Evolutionary conservation across 2,888 invertebrate genomes (phyloP).

Genomic region (Dusona sp.): DNA sequence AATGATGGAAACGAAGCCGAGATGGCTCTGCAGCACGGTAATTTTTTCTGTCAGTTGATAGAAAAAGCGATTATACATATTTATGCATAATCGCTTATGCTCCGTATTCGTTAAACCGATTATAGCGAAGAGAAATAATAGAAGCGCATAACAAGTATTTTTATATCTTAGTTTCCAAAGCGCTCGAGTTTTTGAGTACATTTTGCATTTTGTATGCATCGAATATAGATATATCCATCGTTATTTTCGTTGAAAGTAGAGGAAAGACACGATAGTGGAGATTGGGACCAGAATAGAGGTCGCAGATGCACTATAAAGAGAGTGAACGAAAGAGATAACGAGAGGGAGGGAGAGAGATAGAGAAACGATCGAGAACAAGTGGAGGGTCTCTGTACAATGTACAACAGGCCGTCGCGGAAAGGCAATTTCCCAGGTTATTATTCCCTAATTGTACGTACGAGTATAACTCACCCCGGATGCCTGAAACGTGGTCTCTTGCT

Average conservation of each 20-base stretch:
- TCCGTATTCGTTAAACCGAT: not conserved
- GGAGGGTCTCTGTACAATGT: constrained; percentile 33
- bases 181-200: not conserved
- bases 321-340: constrained; percentile 16
- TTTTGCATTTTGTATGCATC: not conserved
- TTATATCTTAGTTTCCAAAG: constrained; percentile 22
- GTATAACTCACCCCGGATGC: constrained; percentile 65
- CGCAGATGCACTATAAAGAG: constrained; percentile 29
- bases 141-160: not conserved
- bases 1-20: not conserved
- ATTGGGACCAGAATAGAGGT: constrained; percentile 27
- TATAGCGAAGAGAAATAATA: not conserved
- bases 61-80: too few relatives aligned
- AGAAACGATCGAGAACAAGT: constrained; percentile 21
- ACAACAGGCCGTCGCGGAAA: constrained; percentile 57
- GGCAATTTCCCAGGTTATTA: constrained; percentile 69
- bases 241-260: constrained; percentile 45
- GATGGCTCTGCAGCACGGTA: not conserved
- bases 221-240: constrained; percentile 17
- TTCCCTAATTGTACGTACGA: constrained; percentile 68
- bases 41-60: not conserved
- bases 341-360: constrained; percentile 14
- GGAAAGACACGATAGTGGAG: constrained; percentile 29
- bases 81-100: not conserved
- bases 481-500: constrained; percentile 35